phyloP scores from a whole-genome alignment of 2,113 vertebrate species.

The Tragelaphus imberbis region DNA sequence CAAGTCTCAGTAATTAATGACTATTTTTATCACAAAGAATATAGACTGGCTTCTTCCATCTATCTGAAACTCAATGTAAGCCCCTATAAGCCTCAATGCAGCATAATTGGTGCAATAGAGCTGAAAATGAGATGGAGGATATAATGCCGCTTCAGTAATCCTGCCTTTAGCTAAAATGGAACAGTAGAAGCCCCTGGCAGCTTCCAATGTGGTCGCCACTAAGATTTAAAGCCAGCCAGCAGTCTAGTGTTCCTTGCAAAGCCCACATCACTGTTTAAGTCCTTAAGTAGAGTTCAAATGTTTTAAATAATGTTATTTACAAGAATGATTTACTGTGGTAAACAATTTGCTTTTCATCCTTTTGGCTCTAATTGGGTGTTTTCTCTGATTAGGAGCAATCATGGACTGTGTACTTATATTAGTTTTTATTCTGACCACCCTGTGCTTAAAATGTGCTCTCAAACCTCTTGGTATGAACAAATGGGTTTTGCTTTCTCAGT shows the following conservation, averaged over 20 bases:
- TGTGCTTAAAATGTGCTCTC: slow-evolving; percentile 57
- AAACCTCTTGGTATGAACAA: slow-evolving; percentile 57
- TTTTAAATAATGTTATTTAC: slow-evolving; percentile 72
- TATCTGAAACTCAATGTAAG: slow-evolving; percentile 80
- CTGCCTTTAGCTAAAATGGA: slow-evolving; percentile 78
- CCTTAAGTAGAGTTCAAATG: slow-evolving; percentile 63
- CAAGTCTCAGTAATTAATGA: slow-evolving; percentile 83
- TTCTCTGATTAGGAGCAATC: slow-evolving; percentile 64
- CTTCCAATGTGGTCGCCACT: slow-evolving; percentile 65
- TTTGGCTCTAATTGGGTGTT: slow-evolving; percentile 46
- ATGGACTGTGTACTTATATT: slow-evolving; percentile 30
- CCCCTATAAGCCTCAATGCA: slow-evolving; percentile 78
- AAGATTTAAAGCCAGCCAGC: slow-evolving; percentile 74
- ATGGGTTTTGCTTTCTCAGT: slow-evolving; percentile 67
- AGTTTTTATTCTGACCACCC: slow-evolving; percentile 68
- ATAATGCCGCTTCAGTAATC: slow-evolving; percentile 78
- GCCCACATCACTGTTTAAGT: slow-evolving; percentile 35
- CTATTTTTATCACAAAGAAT: slow-evolving; percentile 82
- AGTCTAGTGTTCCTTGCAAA: slow-evolving; percentile 63
- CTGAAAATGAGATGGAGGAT: slow-evolving; percentile 83
- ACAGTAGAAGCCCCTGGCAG: slow-evolving; percentile 65
- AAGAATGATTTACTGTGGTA: slow-evolving; percentile 44
- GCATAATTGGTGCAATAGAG: slow-evolving; percentile 84
- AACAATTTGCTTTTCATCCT: slow-evolving; percentile 18
- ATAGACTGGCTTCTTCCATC: slow-evolving; percentile 78